Evolutionary conservation across 2,797 vertebrate species (phyloP).

Genomic region (Bradypodion pumilum): DNA sequence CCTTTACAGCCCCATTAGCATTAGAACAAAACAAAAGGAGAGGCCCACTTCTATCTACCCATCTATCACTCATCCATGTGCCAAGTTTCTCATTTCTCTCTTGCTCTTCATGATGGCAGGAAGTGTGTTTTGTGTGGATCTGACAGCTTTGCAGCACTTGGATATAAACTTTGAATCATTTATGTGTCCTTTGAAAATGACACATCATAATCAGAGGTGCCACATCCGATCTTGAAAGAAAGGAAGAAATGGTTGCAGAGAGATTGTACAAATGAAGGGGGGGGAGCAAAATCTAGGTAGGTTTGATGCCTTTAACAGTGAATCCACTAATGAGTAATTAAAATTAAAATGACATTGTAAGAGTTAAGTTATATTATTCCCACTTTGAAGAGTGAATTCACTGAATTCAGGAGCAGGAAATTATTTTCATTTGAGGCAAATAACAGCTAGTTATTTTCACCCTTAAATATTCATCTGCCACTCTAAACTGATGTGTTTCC

Average conservation of each 20-base stretch:
- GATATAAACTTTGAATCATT: slow-evolving; percentile 42
- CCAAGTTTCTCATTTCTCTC: slow-evolving; percentile 6
- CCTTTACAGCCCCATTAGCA: slow-evolving; percentile 47
- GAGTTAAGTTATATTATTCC: not conserved
- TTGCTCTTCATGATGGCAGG: slow-evolving; percentile 30
- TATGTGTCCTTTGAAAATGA: slow-evolving; percentile 40
- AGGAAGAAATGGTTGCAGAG: slow-evolving; percentile 18
- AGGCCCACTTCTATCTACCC: slow-evolving; percentile 23
- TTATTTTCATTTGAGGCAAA: slow-evolving; percentile 39
- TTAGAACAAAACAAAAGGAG: slow-evolving; percentile 42
- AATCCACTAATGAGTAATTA: not conserved
- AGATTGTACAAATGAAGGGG: slow-evolving; percentile 25
- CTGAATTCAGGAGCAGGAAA: slow-evolving; percentile 21
- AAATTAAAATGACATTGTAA: slow-evolving; percentile 27
- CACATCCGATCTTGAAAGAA: slow-evolving; percentile 30
- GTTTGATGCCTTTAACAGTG: slow-evolving; percentile 14
- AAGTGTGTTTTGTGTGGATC: slow-evolving; percentile 35
- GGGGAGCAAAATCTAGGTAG: not conserved
- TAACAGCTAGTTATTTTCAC: slow-evolving; percentile 21
- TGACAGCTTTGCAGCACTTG: slow-evolving; percentile 32
- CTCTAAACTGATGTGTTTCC: slow-evolving; percentile 26
- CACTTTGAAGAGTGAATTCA: slow-evolving; percentile 16
- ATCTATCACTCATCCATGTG: slow-evolving; percentile 28
- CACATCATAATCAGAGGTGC: not conserved
- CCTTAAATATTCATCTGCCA: slow-evolving; percentile 20